Percentiles rank a stretch among this genome's conserved stretches.
phyloP scores from a whole-genome alignment of 2,888 invertebrate species.

The Nymphalis polychloros region DNA sequence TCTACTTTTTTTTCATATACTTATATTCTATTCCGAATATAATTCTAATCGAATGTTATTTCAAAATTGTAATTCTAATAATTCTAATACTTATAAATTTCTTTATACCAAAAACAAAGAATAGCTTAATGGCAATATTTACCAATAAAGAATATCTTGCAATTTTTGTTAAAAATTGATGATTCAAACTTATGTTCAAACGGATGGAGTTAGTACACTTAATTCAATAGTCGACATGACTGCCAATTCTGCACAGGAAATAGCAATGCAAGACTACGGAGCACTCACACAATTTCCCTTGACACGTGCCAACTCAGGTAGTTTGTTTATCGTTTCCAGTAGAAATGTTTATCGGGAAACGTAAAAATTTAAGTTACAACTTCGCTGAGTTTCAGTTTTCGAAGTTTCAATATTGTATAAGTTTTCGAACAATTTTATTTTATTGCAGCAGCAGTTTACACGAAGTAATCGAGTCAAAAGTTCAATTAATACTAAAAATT shows the following conservation, averaged over 20 bases:
- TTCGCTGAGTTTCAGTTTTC: constrained; percentile 3
- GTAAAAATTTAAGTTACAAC: constrained; percentile 14
- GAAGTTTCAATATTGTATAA: constrained; percentile 7
- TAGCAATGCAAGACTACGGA: constrained; percentile 36
- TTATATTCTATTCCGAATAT: too few species aligned
- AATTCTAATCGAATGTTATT: too few species aligned
- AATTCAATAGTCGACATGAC: constrained; percentile 14
- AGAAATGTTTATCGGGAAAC: constrained; percentile 20
- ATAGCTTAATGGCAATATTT: too few species aligned
- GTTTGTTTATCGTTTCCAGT: constrained; percentile 28
- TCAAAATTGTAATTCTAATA: too few species aligned
- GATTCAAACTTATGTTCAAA: constrained; percentile 3
- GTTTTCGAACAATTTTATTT: background rate
- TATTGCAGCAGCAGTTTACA: constrained; percentile 1
- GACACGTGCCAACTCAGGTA: constrained; percentile 28
- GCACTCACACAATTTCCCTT: constrained; percentile 26
- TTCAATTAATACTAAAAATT: background rate
- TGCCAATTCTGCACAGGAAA: constrained; percentile 25
- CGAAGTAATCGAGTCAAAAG: background rate
- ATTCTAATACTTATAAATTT: too few species aligned
- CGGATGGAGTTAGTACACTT: constrained; percentile 11
- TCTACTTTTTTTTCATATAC: too few species aligned
- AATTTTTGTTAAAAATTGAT: background rate
- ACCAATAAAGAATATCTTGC: background rate
- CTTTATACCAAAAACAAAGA: too few species aligned